phyloP scores from a whole-genome alignment of 92 coral and sea anemone species.

The Umimayanthus kanabou region DNA sequence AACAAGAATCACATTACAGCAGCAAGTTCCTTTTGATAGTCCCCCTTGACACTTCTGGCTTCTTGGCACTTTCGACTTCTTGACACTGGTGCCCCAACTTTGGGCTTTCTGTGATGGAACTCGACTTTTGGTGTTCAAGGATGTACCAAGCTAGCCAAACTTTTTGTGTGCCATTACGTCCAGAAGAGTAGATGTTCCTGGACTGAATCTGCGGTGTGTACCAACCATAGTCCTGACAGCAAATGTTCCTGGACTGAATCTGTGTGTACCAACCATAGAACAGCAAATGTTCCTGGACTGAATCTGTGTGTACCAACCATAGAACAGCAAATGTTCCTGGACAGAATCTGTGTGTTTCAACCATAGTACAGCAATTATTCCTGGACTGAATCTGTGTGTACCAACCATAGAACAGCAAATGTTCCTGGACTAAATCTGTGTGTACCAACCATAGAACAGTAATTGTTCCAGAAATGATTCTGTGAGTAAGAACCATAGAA shows the following conservation, averaged over 20 bases:
- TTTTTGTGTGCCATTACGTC: neutral
- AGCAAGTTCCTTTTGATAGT: conserved; percentile 62
- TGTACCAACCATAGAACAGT: neutral
- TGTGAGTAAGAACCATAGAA: neutral
- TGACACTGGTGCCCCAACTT: neutral
- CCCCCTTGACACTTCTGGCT: conserved; percentile 58
- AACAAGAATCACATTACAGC: conserved; percentile 45
- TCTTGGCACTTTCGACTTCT: no score
- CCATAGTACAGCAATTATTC: no score
- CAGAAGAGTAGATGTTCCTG: no score
- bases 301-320: no score
- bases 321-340: no score
- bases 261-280: no score
- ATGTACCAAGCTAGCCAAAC: neutral
- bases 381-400: neutral
- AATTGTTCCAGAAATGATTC: neutral
- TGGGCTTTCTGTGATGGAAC: neutral
- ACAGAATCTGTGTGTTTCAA: no score
- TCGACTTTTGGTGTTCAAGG: neutral
- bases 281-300: no score
- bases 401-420: no score
- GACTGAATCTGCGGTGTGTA: no score
- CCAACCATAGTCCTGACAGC: no score
- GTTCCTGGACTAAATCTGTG: neutral
- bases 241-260: no score